These are phyloP conservation scores for Xestia rhomboidea DNA, from an alignment of 2,888 invertebrate genomes.

Conservation along the genomic window DNA sequence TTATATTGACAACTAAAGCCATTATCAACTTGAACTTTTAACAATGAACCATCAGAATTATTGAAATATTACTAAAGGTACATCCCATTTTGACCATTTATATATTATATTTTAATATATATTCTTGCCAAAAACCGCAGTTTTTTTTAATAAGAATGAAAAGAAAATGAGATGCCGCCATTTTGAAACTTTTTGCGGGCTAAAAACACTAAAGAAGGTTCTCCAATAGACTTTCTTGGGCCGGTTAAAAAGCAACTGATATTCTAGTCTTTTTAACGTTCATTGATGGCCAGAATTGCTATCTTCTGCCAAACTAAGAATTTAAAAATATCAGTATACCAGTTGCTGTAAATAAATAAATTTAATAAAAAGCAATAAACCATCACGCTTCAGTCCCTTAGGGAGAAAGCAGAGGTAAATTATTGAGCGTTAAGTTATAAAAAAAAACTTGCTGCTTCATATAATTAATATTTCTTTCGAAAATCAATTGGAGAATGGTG, in stretches of 20 bases:
- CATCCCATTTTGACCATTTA: neutral
- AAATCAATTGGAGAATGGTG: neutral
- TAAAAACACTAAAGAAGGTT: neutral
- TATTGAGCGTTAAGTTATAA: slow-evolving; percentile 11
- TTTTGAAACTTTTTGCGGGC: neutral
- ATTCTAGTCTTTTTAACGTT: slow-evolving; percentile 37
- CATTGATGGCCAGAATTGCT: neutral
- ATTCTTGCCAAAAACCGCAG: neutral
- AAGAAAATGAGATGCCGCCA: neutral
- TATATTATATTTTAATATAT: no score
- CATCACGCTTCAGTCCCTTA: slow-evolving; percentile 45
- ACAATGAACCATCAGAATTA: neutral
- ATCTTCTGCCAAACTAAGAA: slow-evolving; percentile 22
- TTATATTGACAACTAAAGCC: slow-evolving; percentile 9
- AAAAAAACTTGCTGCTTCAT: slow-evolving; percentile 11
- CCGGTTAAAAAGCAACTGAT: slow-evolving; percentile 41
- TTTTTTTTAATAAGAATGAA: neutral
- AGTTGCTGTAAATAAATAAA: slow-evolving; percentile 37
- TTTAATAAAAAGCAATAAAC: slow-evolving; percentile 45
- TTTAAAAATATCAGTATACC: slow-evolving; percentile 52
- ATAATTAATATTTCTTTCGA: slow-evolving; percentile 17
- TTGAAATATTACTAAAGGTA: neutral
- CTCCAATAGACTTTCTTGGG: slow-evolving; percentile 25
- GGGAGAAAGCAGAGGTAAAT: slow-evolving; percentile 53
- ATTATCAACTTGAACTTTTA: neutral